Evolutionary conservation across 2,888 invertebrate genomes (phyloP), one percentile per base, ranked within the genome.

Genomic region (Microplitis manilae): DNA sequence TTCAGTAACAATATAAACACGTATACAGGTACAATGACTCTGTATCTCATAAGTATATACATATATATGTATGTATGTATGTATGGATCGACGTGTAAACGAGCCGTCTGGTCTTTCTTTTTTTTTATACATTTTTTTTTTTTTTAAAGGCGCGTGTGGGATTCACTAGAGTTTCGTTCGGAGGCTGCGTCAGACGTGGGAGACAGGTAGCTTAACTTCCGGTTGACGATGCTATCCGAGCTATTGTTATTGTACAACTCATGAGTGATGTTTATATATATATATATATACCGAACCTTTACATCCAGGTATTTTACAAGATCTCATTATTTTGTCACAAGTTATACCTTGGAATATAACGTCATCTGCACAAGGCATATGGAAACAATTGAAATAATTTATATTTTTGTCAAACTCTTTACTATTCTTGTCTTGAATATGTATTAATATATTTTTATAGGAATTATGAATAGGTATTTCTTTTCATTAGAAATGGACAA

Each of bases 131-230:
- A n/a, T 71, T 41, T 50, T 50, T 50, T 50, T 50, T 5, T 50
- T 50, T 60, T 40, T 38, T 64, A 74, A 69, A 39, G 67, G 15
- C 68, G 39, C 72, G 75, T 74, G 68, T 74, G 69, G 69, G 72
- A 75, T 75, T 40, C 65, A 64, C 62, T 71, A 41, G 75, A 65
- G 70, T 73, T 79, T 79, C 75, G 68, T 75, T 76, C 78, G 80
- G 88, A 87, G 85, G 87, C 87, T 87, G 87, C 85, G 85, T 69
- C 79, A 80, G 84, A 88, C 88, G 89, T 88, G 88, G 87, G 88
- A 88, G 88, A 88, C 87, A 88, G 88, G 88, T 87, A 87, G 88
- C 85, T 85, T 84, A 65, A 82, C 87, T 89, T 89, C 89, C 89
- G 87, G 86, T 80, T 86, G 85, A 74, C 72, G 74, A 70, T 76